These are phyloP conservation scores for Girardia tigrina DNA, from an alignment of 2,888 invertebrate genomes.

Conservation along the genomic window DNA sequence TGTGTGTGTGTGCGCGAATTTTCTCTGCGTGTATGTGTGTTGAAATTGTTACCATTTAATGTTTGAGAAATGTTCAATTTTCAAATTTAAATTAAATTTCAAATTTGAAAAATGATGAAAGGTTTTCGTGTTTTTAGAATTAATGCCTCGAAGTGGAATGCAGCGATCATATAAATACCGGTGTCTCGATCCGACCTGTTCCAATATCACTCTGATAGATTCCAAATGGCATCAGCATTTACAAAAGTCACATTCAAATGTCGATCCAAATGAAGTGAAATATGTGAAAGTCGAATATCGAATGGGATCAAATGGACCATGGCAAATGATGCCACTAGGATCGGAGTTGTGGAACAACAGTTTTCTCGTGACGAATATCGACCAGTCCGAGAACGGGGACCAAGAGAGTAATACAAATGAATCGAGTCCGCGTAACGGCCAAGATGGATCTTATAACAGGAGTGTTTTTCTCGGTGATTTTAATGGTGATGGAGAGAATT, in stretches of 20 bases:
- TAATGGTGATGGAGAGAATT: conserved; percentile 7
- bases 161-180: conserved; percentile 9
- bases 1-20: neutral
- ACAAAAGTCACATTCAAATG: neutral
- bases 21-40: too few species aligned
- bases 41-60: neutral
- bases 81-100: neutral
- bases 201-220: neutral
- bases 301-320: neutral
- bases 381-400: neutral
- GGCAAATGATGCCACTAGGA: neutral
- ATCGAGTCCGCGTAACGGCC: neutral
- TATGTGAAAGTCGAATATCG: conserved; percentile 6
- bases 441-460: neutral
- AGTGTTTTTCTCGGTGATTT: neutral
- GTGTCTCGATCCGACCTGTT: neutral
- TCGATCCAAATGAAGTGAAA: neutral
- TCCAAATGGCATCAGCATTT: neutral
- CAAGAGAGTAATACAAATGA: conserved; percentile 12
- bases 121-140: neutral
- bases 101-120: neutral
- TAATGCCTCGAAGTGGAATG: neutral
- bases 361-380: conserved; percentile 16
- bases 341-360: neutral
- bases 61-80: neutral